Base-by-base conservation (phyloP, 1,140 invertebrate genomes). In the Conus betulinus region DNA sequence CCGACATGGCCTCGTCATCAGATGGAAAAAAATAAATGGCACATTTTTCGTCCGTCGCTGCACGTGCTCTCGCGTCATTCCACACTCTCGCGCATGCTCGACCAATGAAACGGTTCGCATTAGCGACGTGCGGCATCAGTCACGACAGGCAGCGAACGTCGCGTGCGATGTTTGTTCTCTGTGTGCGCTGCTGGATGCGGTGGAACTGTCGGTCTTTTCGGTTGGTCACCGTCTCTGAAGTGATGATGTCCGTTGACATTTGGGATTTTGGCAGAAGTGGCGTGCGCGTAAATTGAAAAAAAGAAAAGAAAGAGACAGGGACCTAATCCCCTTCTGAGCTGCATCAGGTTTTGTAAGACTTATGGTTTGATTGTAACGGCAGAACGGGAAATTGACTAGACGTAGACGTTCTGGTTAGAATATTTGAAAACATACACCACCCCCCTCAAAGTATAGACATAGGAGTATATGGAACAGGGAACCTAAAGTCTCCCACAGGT, bases 41-140 rank as follows among this genome's bases (percentile, higher is more conserved):
- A 78, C 63, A 76, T 71, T 78, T 57, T 74, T 87, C 71, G 55
- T 71, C 67, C 74, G 51, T 15, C 15, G 25, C 25, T 4, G 85
- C 85, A 87, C 85, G 85, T 87, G 85, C 71, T 78, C 20, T 27
- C 53, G 10, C 51, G 20, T 13, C n/a, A 17, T 7, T 55, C 71
- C 20, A 53, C 5, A 2, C 51, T 55, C n/a, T 78, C 51, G 71
- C 52, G 85, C 85, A 87, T 87, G 85, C 53, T 71, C 5, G 85
- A 27, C 85, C 71, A 87, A 87, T 87, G 85, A 87, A 15, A n/a
- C 25, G 51, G 15, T 76, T 78, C 85, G 85, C 55, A 79, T 87
- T 78, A 87, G n/a, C 11, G 51, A n/a, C 25, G 85, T 20, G 67
- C 51, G 8, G 85, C 52, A 76, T 87, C 39, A 87, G 84, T 57